Evolutionary conservation across 1,140 invertebrate genomes (phyloP).

Genomic region (Plectrocnemia conspersa): DNA sequence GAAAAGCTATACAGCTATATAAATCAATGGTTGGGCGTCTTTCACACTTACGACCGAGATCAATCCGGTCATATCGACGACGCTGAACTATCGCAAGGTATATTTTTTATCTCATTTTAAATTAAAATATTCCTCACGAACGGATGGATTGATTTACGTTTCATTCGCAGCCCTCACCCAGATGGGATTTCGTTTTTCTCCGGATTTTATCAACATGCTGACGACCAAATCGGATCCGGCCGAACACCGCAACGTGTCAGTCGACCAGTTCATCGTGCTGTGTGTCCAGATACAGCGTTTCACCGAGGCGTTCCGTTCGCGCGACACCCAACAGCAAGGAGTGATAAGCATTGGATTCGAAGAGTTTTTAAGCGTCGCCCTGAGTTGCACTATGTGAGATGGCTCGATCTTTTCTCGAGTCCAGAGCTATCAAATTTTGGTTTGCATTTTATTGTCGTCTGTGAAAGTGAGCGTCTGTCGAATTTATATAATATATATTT

Average conservation of each 20-base stretch:
- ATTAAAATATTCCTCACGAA: constrained; percentile 3
- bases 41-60: constrained; percentile 77
- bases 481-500: no score
- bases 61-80: constrained; percentile 80
- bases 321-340: constrained; percentile 71
- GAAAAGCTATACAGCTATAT: constrained; percentile 84
- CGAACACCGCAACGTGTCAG: constrained; percentile 61
- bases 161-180: constrained; percentile 67
- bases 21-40: constrained; percentile 80
- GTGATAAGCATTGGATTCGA: constrained; percentile 77
- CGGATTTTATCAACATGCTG: constrained; percentile 71
- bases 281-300: constrained; percentile 84
- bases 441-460: no score
- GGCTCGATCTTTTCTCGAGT: no score
- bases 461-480: no score
- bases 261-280: constrained; percentile 84
- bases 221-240: constrained; percentile 63
- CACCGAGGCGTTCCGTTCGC: constrained; percentile 73
- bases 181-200: constrained; percentile 84
- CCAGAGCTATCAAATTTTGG: no score
- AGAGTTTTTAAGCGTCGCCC: constrained; percentile 74
- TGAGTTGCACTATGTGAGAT: constrained; percentile 62
- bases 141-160: constrained; percentile 5
- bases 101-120: constrained; percentile 4
- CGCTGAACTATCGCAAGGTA: constrained; percentile 70